Evolutionary conservation across 2,113 vertebrate species (phyloP).

Genomic region (Chamaea fasciata): DNA sequence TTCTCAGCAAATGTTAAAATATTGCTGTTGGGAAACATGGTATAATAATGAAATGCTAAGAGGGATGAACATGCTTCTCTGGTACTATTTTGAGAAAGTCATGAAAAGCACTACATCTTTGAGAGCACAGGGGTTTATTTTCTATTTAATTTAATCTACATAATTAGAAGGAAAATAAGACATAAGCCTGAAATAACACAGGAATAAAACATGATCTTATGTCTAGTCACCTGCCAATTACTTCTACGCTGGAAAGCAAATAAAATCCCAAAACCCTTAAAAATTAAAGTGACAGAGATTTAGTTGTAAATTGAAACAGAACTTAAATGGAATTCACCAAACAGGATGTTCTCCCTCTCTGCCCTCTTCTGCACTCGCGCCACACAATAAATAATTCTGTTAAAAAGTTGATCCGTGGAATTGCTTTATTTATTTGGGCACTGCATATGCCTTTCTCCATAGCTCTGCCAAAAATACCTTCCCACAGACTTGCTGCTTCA

Average conservation of each 20-base stretch:
- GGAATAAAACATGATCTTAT: conserved; percentile 25
- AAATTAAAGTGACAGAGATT: conserved; percentile 26
- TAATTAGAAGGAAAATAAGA: conserved; percentile 42
- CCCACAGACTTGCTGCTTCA: neutral
- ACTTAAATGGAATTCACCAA: neutral
- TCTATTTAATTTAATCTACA: conserved; percentile 37
- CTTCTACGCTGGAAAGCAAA: conserved; percentile 8
- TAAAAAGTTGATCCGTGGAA: neutral
- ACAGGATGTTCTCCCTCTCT: neutral
- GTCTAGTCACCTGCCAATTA: conserved; percentile 45
- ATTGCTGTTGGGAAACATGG: neutral
- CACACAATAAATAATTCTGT: conserved; percentile 11
- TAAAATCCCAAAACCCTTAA: neutral
- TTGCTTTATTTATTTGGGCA: conserved; percentile 39
- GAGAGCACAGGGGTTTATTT: neutral
- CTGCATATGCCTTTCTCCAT: neutral
- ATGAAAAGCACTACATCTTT: neutral
- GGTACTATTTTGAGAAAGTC: conserved; percentile 13
- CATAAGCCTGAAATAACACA: conserved; percentile 37
- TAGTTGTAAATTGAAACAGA: conserved; percentile 24
- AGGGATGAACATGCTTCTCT: neutral
- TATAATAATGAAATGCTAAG: neutral
- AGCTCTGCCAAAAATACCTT: conserved; percentile 12
- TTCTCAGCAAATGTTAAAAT: neutral
- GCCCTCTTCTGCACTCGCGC: neutral